Percentiles rank a stretch among this genome's conserved stretches.
These are phyloP conservation scores for Sympetrum striolatum DNA, from an alignment of 2,888 invertebrate species.

Conservation along the genomic window DNA sequence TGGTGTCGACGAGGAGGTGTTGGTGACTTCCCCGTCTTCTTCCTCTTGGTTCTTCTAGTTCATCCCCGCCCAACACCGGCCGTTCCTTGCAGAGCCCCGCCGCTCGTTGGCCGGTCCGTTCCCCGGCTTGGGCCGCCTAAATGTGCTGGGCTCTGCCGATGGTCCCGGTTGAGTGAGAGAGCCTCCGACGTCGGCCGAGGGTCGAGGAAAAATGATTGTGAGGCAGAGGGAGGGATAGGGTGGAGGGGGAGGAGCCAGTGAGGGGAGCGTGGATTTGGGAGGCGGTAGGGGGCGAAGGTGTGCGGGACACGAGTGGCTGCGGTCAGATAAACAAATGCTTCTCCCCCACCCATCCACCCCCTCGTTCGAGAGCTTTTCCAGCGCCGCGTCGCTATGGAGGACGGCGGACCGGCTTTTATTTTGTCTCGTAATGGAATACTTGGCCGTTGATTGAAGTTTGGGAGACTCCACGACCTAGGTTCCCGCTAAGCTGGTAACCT, in stretches of 20 bases:
- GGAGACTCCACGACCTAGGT: neutral
- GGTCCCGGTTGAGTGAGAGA: neutral
- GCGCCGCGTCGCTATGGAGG: neutral
- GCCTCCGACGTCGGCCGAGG: conserved; percentile 8
- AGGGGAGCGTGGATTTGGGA: neutral
- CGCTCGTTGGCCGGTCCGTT: neutral
- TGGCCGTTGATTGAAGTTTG: neutral
- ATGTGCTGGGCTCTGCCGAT: neutral
- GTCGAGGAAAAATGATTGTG: conserved; percentile 35
- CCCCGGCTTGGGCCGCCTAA: neutral
- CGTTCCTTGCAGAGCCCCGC: neutral
- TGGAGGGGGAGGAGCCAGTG: neutral
- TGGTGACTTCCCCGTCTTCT: too few species aligned
- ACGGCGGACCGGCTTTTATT: neutral
- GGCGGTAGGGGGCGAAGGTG: conserved; percentile 8
- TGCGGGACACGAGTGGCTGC: conserved; percentile 32
- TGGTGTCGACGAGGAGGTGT: too few species aligned
- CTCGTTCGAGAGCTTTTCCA: neutral
- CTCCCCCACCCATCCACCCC: neutral
- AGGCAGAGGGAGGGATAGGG: neutral
- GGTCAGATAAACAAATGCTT: conserved; percentile 34
- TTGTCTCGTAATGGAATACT: neutral
- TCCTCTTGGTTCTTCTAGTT: neutral
- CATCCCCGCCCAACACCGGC: neutral
- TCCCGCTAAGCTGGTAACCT: too few species aligned